Evolutionary conservation across 2,888 invertebrate genomes (phyloP).

Genomic region (Exephanes ischioxanthus): DNA sequence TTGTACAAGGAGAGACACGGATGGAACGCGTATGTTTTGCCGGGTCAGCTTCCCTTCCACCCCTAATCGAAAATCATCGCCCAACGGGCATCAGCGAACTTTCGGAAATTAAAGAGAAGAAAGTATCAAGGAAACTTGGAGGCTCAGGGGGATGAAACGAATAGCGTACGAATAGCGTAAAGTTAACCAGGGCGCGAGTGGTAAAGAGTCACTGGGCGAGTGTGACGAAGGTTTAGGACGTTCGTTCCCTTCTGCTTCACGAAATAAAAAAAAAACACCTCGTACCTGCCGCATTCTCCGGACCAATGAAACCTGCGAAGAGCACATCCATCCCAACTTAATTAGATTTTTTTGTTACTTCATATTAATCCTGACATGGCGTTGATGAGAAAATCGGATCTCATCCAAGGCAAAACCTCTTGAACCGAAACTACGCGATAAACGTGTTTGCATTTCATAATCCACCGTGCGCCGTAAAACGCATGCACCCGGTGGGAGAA

Average conservation of each 20-base stretch:
- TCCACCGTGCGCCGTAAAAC: slow-evolving; percentile 45
- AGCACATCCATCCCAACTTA: no score
- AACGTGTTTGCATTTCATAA: slow-evolving; percentile 64
- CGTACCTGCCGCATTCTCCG: not conserved
- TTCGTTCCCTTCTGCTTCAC: not conserved
- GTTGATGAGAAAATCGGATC: slow-evolving; percentile 33
- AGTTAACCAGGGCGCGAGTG: slow-evolving; percentile 14
- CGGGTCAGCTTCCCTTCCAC: not conserved
- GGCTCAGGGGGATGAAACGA: not conserved
- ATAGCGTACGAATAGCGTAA: slow-evolving; percentile 7
- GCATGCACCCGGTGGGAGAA: slow-evolving; percentile 46
- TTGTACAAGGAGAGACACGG: not conserved
- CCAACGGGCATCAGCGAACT: slow-evolving; percentile 20
- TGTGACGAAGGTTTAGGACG: not conserved
- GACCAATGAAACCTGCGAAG: not conserved
- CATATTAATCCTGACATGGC: slow-evolving; percentile 9
- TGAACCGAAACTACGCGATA: slow-evolving; percentile 29
- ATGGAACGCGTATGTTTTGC: not conserved
- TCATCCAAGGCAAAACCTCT: slow-evolving; percentile 27
- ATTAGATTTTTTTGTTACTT: no score
- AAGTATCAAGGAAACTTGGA: slow-evolving; percentile 9
- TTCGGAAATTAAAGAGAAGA: slow-evolving; percentile 12
- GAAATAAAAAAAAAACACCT: not conserved
- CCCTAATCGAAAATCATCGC: slow-evolving; percentile 45
- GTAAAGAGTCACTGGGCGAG: slow-evolving; percentile 9